phyloP scores from a whole-genome alignment of 2,113 vertebrate species.

The Chamaea fasciata region DNA sequence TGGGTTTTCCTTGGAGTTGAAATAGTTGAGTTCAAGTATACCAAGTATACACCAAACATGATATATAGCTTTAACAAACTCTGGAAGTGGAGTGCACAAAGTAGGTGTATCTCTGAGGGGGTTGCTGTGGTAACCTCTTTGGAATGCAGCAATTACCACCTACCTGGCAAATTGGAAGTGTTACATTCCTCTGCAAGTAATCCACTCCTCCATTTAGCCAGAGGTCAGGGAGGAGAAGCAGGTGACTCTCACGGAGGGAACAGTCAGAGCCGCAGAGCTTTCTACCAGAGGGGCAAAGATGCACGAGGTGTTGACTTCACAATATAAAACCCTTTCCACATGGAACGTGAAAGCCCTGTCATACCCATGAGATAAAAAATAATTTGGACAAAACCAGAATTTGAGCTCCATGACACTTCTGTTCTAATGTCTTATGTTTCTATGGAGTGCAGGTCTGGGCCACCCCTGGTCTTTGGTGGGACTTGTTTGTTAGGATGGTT shows the following conservation, averaged over 20 bases:
- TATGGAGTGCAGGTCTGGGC: background rate
- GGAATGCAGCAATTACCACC: constrained; percentile 23
- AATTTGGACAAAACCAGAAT: background rate
- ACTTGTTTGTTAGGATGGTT: background rate
- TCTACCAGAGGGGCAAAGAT: background rate
- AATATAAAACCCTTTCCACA: background rate
- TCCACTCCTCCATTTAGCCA: constrained; percentile 51
- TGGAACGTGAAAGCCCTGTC: background rate
- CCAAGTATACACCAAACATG: background rate
- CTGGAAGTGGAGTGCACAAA: background rate
- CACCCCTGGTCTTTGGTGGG: background rate
- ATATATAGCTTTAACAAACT: background rate
- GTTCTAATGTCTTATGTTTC: background rate
- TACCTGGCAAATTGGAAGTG: constrained; percentile 5
- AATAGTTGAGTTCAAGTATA: background rate
- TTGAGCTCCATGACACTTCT: background rate
- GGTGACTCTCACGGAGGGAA: background rate
- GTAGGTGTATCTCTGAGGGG: background rate
- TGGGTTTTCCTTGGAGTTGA: background rate
- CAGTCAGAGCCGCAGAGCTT: background rate
- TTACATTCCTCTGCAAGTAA: constrained; percentile 18
- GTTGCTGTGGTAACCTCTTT: background rate
- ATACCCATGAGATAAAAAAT: background rate
- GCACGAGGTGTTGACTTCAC: background rate
- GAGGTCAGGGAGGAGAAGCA: constrained; percentile 48